A percentile compares a stretch with the other conserved stretches of the same genome.
These are phyloP conservation scores for Tyto alba DNA, from an alignment of 2,113 vertebrate genomes.

Conservation along the genomic window DNA sequence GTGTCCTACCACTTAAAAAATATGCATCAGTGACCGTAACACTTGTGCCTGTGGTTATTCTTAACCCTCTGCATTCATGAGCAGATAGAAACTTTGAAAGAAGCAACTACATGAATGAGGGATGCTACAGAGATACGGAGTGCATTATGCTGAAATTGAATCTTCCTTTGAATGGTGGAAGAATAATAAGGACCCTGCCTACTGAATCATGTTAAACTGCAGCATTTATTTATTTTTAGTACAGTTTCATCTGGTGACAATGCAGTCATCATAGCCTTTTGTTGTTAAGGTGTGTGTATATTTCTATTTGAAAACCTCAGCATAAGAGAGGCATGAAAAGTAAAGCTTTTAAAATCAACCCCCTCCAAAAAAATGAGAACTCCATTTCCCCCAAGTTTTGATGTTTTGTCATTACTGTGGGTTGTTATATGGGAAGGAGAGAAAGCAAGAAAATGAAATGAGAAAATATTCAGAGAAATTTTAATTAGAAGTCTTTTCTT, in stretches of 20 bases:
- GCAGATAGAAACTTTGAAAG: neutral
- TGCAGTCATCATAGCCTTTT: constrained; percentile 23
- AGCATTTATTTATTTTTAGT: constrained; percentile 55
- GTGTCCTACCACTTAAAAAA: constrained; percentile 48
- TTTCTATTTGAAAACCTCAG: constrained; percentile 15
- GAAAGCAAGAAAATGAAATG: neutral
- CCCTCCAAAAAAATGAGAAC: neutral
- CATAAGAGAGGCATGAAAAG: neutral
- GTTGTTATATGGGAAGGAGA: neutral
- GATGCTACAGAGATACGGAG: neutral
- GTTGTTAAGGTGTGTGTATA: constrained; percentile 29
- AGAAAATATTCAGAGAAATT: neutral
- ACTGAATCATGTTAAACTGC: constrained; percentile 43
- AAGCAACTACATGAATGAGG: neutral
- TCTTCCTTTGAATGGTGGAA: neutral
- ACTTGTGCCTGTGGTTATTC: neutral
- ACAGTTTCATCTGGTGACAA: constrained; percentile 36
- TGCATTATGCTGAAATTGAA: neutral
- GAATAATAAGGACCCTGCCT: constrained; percentile 32
- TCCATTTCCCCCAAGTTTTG: neutral
- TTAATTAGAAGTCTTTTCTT: neutral
- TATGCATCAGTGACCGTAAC: constrained; percentile 50
- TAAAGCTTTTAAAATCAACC: neutral
- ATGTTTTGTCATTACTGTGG: neutral
- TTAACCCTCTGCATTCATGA: neutral